These are phyloP conservation scores for Coilia nasus DNA, from an alignment of 2,797 vertebrate species.

Conservation along the genomic window DNA sequence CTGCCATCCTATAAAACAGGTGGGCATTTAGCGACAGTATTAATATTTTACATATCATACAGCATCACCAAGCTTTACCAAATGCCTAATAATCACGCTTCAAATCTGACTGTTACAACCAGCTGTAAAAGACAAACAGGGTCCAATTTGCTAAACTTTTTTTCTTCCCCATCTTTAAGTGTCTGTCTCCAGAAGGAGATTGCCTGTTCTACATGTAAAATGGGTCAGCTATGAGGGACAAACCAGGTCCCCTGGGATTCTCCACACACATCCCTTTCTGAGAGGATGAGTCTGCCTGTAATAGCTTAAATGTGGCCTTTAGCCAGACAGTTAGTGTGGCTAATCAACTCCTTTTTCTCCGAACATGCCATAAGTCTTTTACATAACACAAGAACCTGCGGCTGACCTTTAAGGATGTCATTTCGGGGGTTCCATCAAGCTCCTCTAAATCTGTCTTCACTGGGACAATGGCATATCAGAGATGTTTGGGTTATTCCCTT, in stretches of 20 bases:
- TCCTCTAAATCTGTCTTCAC: not conserved
- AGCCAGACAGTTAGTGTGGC: slow-evolving; percentile 8
- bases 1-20: slow-evolving; percentile 48
- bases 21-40: not conserved
- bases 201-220: not conserved
- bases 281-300: not conserved
- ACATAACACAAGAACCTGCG: not conserved
- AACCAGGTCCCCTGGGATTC: not conserved
- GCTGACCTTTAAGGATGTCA: not conserved
- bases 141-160: not conserved
- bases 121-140: not conserved
- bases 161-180: not conserved
- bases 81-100: not conserved
- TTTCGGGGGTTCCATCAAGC: not conserved
- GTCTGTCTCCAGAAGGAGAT: not conserved
- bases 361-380: not conserved
- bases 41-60: not conserved
- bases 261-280: not conserved
- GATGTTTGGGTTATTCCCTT: not conserved
- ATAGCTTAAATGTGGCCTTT: not conserved
- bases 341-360: not conserved
- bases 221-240: not conserved
- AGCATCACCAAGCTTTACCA: not conserved
- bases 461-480: not conserved
- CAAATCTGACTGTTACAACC: not conserved